phyloP scores from a whole-genome alignment of 2,113 vertebrate species.

The Anser brachyrhynchus region DNA sequence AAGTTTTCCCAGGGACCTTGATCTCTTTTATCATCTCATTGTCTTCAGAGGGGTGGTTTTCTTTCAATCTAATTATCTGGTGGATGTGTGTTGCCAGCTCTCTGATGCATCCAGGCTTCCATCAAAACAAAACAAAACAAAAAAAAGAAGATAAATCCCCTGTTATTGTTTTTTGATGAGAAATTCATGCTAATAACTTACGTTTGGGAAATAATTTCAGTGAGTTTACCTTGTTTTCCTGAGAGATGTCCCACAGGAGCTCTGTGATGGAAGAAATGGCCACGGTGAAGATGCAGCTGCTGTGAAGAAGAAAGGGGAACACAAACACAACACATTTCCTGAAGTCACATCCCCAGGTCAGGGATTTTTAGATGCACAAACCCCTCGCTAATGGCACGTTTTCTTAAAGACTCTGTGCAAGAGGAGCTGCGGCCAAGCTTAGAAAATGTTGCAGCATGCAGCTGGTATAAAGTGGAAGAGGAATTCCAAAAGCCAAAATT shows the following conservation, averaged over 20 bases:
- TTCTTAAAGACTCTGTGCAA: neutral
- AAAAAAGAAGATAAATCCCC: neutral
- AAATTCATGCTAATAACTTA: slow-evolving; percentile 23
- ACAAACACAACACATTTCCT: neutral
- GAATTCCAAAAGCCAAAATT: neutral
- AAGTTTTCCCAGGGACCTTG: slow-evolving; percentile 16
- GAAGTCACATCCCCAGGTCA: neutral
- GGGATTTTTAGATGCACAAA: neutral
- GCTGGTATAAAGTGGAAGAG: neutral
- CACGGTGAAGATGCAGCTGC: neutral
- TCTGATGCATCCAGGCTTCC: neutral
- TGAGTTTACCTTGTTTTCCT: neutral
- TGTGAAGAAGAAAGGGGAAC: neutral
- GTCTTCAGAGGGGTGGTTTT: slow-evolving; percentile 29
- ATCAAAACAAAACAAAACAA: neutral
- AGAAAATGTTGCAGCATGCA: neutral
- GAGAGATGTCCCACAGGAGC: neutral
- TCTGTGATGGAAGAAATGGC: neutral
- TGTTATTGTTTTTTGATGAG: slow-evolving; percentile 4
- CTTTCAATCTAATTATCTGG: slow-evolving; percentile 47
- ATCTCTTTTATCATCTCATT: slow-evolving; percentile 43
- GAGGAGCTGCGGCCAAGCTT: neutral
- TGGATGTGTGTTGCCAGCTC: neutral
- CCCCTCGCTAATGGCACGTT: fast-evolving
- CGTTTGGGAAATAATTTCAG: slow-evolving; percentile 6